Base-by-base conservation (phyloP, 2,113 vertebrate genomes). In the Entosphenus tridentatus region DNA sequence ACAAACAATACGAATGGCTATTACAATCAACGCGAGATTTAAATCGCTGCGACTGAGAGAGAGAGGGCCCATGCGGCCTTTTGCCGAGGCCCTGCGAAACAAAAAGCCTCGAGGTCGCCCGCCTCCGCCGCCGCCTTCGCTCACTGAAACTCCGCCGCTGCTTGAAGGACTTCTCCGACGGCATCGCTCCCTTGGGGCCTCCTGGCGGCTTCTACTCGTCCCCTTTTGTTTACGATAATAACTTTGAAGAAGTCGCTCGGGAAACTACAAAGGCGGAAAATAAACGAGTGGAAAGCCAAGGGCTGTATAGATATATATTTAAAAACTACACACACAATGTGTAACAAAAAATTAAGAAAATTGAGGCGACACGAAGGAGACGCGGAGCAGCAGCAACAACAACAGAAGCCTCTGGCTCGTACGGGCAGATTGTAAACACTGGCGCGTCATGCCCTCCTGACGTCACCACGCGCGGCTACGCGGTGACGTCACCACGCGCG, bases 91-190 rank as follows among this genome's bases (percentile, higher is more conserved):
- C 58, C 16, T 62, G 58, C 13, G 13, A 17, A 62, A 62, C 58
- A 62, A 62, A 13, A 62, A 13, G 16, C 39, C 39, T 39, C 39
- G 39, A 7, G 39, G 39, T 39, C 39, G 39, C 39, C 39, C 39
- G 39, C 39, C 39, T 5, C 39, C 5, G 16, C 13, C 13, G 16
- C 58, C 14, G 59, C 14, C 10, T 65, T 65, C 62, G 9, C 62
- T 65, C 62, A 65, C 62, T 21, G 62, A 65, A 65, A 21, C 62
- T 65, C 21, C 62, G 62, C 8, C 62, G 62, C 21, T 65, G 62
- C 62, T 65, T 65, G 62, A 65, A 65, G 10, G 62, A 65, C 10
- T 65, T 65, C 10, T 65, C 62, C 62, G 62, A 65, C 62, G 62
- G 62, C 62, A 65, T 65, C 62, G 8, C 21, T 9, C n/a, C 21